Conservation (phyloP, 1,140 invertebrate genomes). For the Macrobrachium nipponense region DNA sequence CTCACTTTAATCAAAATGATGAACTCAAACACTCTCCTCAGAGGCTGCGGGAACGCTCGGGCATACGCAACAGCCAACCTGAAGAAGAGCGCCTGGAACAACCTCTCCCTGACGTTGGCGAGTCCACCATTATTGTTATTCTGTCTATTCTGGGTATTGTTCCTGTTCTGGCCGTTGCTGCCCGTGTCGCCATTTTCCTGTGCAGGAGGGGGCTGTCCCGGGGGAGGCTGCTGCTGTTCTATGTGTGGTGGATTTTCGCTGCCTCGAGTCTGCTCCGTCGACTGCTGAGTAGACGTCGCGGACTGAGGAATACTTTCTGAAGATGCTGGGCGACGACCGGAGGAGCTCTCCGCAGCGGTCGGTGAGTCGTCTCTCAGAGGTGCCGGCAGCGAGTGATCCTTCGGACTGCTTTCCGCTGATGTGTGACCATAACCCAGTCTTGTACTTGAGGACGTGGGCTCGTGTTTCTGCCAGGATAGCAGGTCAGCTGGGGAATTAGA, state of each 20-base stretch:
- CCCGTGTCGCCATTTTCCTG: conserved; percentile 23
- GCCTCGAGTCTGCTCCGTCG: neutral
- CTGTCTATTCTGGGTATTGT: conserved; percentile 27
- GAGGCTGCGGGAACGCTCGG: conserved; percentile 84
- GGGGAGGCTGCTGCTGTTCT: conserved; percentile 12
- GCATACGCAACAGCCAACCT: conserved; percentile 91
- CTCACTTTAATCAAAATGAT: conserved; percentile 86
- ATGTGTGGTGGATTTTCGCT: neutral
- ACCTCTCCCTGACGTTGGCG: conserved; percentile 77
- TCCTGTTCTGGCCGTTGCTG: conserved; percentile 1
- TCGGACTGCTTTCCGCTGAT: too few relatives aligned
- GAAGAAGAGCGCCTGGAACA: conserved; percentile 97
- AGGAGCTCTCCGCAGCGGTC: neutral
- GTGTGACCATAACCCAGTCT: too few relatives aligned
- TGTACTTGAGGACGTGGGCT: too few relatives aligned
- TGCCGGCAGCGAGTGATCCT: neutral
- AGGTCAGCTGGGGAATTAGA: too few relatives aligned
- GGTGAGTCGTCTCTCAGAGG: neutral
- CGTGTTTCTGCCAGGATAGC: too few relatives aligned
- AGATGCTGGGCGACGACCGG: neutral
- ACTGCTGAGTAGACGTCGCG: neutral
- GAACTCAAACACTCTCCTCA: conserved; percentile 91
- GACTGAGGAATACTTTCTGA: neutral
- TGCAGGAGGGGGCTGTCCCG: neutral
- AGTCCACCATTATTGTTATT: conserved; percentile 48